These are phyloP conservation scores for Diplodus sargus DNA, from an alignment of 2,797 vertebrate genomes.

Conservation along the genomic window DNA sequence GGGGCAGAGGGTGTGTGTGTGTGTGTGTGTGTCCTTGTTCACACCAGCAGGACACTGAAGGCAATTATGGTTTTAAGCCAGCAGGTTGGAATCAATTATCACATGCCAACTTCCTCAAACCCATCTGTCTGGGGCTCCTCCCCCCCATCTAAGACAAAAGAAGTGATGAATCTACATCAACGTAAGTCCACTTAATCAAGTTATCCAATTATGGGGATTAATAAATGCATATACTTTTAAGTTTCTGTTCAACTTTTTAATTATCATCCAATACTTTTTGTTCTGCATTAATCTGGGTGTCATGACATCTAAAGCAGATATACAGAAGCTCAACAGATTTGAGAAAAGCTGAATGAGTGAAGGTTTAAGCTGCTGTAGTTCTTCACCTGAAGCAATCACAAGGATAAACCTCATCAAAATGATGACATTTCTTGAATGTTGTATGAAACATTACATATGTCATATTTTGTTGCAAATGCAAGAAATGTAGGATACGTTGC, in stretches of 20 bases:
- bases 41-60: constrained; percentile 57
- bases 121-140: constrained; percentile 36
- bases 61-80: constrained; percentile 79
- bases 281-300: background rate
- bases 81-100: constrained; percentile 73
- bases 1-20: constrained; percentile 25
- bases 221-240: background rate
- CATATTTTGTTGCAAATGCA: background rate
- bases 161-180: constrained; percentile 9
- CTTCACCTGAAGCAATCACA: too few species aligned
- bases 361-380: background rate
- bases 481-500: background rate
- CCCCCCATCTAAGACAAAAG: background rate
- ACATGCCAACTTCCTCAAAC: constrained; percentile 52
- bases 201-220: constrained; percentile 7
- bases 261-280: background rate
- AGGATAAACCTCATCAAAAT: background rate
- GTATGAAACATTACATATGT: background rate
- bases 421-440: background rate
- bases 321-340: background rate
- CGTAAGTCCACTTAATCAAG: constrained; percentile 24
- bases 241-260: constrained; percentile 1
- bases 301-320: background rate
- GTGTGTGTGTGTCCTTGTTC: constrained; percentile 26
- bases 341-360: background rate